Evolutionary conservation across 1,140 invertebrate genomes (phyloP).

Genomic region (Hylaeus anthracinus): DNA sequence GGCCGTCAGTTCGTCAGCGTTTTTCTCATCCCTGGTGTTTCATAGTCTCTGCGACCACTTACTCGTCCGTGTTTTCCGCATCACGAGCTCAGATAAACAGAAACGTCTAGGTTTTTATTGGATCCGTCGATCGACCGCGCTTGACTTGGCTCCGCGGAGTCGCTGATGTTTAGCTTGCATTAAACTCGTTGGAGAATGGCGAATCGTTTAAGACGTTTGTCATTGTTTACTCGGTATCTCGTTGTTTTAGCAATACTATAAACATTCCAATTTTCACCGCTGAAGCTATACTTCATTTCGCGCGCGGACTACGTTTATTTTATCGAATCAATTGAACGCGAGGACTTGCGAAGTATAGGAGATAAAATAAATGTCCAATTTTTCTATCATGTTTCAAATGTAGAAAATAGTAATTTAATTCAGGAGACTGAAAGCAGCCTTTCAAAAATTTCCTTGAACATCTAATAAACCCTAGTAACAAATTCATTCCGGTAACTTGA

Average conservation of each 20-base stretch:
- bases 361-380: too few relatives aligned
- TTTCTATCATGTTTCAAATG: too few relatives aligned
- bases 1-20: slow-evolving; percentile 34
- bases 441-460: too few relatives aligned
- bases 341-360: too few relatives aligned
- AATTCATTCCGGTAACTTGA: neutral
- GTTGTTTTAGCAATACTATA: neutral
- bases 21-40: slow-evolving; percentile 35
- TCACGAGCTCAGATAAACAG: neutral
- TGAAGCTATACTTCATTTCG: too few relatives aligned
- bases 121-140: neutral
- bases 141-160: neutral
- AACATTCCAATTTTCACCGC: too few relatives aligned
- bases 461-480: neutral
- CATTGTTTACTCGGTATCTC: too few relatives aligned
- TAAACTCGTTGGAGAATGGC: slow-evolving; percentile 12
- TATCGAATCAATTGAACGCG: too few relatives aligned
- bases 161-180: slow-evolving; percentile 8
- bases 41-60: slow-evolving; percentile 9
- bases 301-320: too few relatives aligned
- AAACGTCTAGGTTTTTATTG: slow-evolving; percentile 22
- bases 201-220: neutral
- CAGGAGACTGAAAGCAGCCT: too few relatives aligned
- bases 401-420: too few relatives aligned
- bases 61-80: neutral